phyloP scores from a whole-genome alignment of 2,888 invertebrate species.

The Anorthoa munda region DNA sequence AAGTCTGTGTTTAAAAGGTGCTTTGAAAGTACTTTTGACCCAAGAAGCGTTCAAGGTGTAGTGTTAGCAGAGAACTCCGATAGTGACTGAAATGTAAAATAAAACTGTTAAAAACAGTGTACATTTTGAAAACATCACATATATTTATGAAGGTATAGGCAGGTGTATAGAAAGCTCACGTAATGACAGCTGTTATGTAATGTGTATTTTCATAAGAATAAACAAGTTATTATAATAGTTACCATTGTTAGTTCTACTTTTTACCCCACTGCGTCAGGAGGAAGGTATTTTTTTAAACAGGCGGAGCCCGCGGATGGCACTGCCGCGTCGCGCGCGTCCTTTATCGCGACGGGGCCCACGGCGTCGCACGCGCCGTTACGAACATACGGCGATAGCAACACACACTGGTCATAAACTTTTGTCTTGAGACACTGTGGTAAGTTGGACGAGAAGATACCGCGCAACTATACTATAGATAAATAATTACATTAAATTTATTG shows the following conservation, averaged over 20 bases:
- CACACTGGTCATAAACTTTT: no score
- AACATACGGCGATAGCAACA: no score
- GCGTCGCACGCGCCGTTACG: no score
- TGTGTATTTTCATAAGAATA: conserved; percentile 39
- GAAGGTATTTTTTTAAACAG: no score
- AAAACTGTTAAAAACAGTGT: conserved; percentile 18
- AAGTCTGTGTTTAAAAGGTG: conserved; percentile 93
- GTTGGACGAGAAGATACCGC: no score
- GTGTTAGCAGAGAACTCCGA: conserved; percentile 94
- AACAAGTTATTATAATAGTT: conserved; percentile 35
- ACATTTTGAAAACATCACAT: conserved; percentile 4
- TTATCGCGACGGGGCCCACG: no score
- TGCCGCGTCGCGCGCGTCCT: no score
- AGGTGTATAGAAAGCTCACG: background rate
- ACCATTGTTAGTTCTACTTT: conserved; percentile 10
- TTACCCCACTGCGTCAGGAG: background rate
- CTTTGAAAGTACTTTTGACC: conserved; percentile 94
- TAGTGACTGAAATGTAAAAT: conserved; percentile 82
- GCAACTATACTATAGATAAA: no score
- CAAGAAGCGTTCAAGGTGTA: conserved; percentile 90
- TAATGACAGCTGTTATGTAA: background rate
- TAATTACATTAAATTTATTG: no score
- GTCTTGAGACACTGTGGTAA: no score
- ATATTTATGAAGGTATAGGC: background rate
- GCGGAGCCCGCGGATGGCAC: no score